Base-by-base conservation (phyloP, 2,797 vertebrate genomes). In the Sphenodon punctatus region DNA sequence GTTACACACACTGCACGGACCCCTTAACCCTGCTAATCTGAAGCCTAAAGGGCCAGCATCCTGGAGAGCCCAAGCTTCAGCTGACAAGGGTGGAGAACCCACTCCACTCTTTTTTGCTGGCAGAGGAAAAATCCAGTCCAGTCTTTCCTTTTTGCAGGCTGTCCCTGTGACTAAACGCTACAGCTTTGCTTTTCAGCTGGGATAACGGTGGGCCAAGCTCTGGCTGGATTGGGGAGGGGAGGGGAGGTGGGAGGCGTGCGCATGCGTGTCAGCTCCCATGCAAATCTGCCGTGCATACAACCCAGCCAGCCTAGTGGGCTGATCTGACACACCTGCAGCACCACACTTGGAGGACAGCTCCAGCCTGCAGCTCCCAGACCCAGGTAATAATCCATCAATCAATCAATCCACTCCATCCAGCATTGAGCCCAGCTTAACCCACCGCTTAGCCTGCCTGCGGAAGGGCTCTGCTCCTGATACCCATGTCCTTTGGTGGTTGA, bases 291-390 rank as follows among this genome's bases (percentile, higher is more conserved):
- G 83, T 73, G 30, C 79, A 80, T 80, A 73, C 89, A 38, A 23
- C 45, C 36, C 87, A 64, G 89, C 76, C 88, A 89, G 94, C 90
- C 66, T 89, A 89, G 94, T 88, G 92, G 94, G 94, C 94, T 82
- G 94, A 92, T 89, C 93, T 85, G 95, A 90, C 93, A 95, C 91
- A 93, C 93, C 95, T 95, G 90, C 96, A 96, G 96, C 94, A 95
- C 93, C 94, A 89, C 90, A 83, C 82, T 80, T 61, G 60, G 93
- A 89, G 95, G 95, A 96, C 94, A 94, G 95, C 94, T 93, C 94
- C 93, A 70, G 42, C 80, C 87, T 39, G 89, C 93, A 51, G 89
- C 92, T 85, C 75, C 83, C 83, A 75, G 88, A n/a, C 41, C 39
- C 84, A 89, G 89, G 89, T 84, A 83, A 61, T 83, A 77, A 79